Evolutionary conservation across 1,140 invertebrate genomes (phyloP).

Genomic region (Aphelenchoides fujianensis): DNA sequence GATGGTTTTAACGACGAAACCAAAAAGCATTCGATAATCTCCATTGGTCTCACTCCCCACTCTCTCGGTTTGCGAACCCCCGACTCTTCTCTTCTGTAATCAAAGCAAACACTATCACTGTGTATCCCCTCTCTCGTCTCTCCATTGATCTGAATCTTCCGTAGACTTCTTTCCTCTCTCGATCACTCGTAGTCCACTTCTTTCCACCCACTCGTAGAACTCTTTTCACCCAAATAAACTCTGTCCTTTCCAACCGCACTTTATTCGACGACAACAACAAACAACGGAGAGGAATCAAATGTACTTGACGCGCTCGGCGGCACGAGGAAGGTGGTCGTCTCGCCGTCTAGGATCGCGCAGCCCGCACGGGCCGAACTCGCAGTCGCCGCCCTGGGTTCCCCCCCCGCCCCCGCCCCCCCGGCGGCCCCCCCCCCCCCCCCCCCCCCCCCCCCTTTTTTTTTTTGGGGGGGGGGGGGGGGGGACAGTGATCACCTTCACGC

Average conservation of each 20-base stretch:
- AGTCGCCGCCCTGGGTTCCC: conserved; percentile 51
- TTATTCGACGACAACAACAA: not conserved
- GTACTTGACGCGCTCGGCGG: conserved; percentile 47
- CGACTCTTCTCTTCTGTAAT: not conserved
- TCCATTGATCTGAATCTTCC: not conserved
- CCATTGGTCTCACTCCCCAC: not conserved
- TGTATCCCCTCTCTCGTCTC: not conserved
- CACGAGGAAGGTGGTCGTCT: conserved; percentile 45
- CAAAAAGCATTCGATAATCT: conserved; percentile 12
- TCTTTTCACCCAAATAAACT: not conserved
- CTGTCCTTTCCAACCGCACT: not conserved
- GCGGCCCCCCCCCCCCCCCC: too few species aligned
- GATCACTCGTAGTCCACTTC: not conserved
- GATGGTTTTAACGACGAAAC: too few species aligned
- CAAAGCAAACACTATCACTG: not conserved
- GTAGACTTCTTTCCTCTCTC: not conserved
- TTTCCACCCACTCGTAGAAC: too few species aligned
- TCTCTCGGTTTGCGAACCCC: not conserved
- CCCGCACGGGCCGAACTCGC: conserved; percentile 49
- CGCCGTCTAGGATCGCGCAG: conserved; percentile 25
- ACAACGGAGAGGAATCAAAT: conserved; percentile 16
- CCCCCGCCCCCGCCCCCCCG: too few species aligned
- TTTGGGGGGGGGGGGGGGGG: too few species aligned
- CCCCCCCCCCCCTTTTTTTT: too few species aligned
- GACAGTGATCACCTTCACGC: conserved; percentile 41